Percentiles rank a stretch among this genome's conserved stretches.
Conservation (phyloP, 1,140 invertebrate genomes). For the Condylostylus longicornis region DNA sequence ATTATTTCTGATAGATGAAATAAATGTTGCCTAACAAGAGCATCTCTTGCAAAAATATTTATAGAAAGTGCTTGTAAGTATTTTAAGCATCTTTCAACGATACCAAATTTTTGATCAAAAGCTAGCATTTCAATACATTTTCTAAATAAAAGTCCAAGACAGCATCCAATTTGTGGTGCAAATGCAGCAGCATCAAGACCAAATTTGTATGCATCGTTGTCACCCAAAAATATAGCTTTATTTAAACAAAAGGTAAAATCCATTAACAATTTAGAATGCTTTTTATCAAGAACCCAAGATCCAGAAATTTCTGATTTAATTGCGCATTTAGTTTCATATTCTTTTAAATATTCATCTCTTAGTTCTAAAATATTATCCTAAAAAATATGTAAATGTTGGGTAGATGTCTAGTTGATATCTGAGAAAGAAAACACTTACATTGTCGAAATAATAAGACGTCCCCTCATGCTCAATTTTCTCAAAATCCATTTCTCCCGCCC, state of each 20-base stretch:
- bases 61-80: conserved; percentile 19
- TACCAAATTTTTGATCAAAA: conserved; percentile 19
- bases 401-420: not conserved
- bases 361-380: conserved; percentile 25
- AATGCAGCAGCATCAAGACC: conserved; percentile 16
- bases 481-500: conserved; percentile 28
- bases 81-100: conserved; percentile 23
- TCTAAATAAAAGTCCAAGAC: conserved; percentile 18
- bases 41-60: conserved; percentile 18
- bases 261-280: conserved; percentile 15
- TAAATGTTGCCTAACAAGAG: conserved; percentile 18
- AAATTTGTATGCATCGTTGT: conserved; percentile 10
- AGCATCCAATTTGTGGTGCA: conserved; percentile 22
- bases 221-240: conserved; percentile 17
- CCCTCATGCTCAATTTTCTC: conserved; percentile 29
- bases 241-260: conserved; percentile 17
- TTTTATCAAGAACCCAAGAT: conserved; percentile 20
- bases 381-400: not conserved
- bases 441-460: conserved; percentile 26
- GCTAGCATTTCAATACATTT: conserved; percentile 25
- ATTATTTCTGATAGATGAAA: conserved; percentile 27
- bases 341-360: conserved; percentile 26
- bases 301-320: conserved; percentile 17
- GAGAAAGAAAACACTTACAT: conserved; percentile 5
- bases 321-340: conserved; percentile 13